These are phyloP conservation scores for Gonioctena quinquepunctata DNA, from an alignment of 1,140 invertebrate genomes.

Conservation along the genomic window DNA sequence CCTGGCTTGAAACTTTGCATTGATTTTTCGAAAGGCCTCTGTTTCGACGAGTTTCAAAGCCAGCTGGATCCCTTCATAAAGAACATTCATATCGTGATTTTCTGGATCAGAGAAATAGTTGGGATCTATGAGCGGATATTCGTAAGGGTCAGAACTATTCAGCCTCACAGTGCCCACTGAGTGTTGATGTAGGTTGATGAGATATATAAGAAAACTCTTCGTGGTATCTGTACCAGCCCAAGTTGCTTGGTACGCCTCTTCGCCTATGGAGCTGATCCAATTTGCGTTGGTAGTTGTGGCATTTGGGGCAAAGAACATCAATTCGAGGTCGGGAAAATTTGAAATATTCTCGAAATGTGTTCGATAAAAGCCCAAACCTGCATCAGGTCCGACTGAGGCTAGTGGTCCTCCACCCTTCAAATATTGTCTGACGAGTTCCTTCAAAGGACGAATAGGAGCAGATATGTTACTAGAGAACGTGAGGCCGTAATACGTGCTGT, in stretches of 20 bases:
- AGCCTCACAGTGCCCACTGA: slow-evolving; percentile 72
- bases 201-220: slow-evolving; percentile 11
- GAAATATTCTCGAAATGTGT: not conserved
- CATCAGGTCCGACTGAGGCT: not conserved
- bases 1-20: slow-evolving; percentile 62
- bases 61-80: slow-evolving; percentile 52
- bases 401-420: not conserved
- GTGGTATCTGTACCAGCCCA: not conserved
- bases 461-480: slow-evolving; percentile 9
- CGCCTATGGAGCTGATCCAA: not conserved
- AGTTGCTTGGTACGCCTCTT: not conserved
- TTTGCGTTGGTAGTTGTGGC: not conserved
- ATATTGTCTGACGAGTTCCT: slow-evolving; percentile 2
- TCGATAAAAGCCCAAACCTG: not conserved
- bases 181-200: slow-evolving; percentile 65
- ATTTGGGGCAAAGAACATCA: not conserved
- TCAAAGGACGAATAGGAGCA: not conserved
- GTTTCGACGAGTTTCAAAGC: slow-evolving; percentile 64
- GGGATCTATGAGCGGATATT: slow-evolving; percentile 77
- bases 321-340: slow-evolving; percentile 15
- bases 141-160: slow-evolving; percentile 68
- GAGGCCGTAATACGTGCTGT: slow-evolving; percentile 48
- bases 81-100: slow-evolving; percentile 62
- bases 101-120: slow-evolving; percentile 72
- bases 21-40: slow-evolving; percentile 62